Evolutionary conservation across 2,113 vertebrate genomes (phyloP), one percentile per base, ranked within the genome.

Genomic region (Thamnophis sirtalis): DNA sequence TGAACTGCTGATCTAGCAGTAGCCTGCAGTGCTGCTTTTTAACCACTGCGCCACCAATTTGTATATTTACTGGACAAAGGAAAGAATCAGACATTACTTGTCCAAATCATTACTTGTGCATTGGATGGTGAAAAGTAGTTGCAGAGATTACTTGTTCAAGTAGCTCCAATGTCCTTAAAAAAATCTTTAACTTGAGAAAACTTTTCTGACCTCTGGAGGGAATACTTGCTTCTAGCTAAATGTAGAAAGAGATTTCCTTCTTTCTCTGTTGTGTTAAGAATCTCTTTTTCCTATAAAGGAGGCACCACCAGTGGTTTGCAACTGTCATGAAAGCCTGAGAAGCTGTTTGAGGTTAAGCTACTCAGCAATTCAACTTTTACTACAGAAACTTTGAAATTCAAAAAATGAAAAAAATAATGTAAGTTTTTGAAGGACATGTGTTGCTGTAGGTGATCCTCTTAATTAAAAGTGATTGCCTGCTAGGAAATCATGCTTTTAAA

Each of bases 391-490:
- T 98, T 98, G 98, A 98, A 98, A 98, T 98, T 98, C 98, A 98
- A 98, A 98, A 98, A 98, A 92, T 86, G 73, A 97, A 98, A 98
- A 98, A 98, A 98, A 98, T 98, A 98, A 98, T 98, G 98, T 98
- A 98, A 98, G 98, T 98, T 98, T 98, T 98, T 98, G 98, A 98
- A 98, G 98, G 98, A 98, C 98, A 98, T 98, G 98, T 98, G 98
- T 98, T 98, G 98, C 98, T 98, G 97, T 98, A 98, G 98, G 98
- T 98, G 97, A 98, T 98, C 98, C 97, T 97, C 97, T 98, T 98
- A 98, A 98, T 98, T 98, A 98, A 98, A 98, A 98, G 97, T 98
- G 98, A 98, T 98, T 98, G 97, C 98, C 98, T 98, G 98, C 98
- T 98, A 98, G 97, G 98, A 98, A 98, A 98, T 98, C 97, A 98